Percentiles rank a stretch among this genome's conserved stretches.
Evolutionary conservation across 2,797 vertebrate genomes (phyloP).

Genomic region (Potorous gilbertii): DNA sequence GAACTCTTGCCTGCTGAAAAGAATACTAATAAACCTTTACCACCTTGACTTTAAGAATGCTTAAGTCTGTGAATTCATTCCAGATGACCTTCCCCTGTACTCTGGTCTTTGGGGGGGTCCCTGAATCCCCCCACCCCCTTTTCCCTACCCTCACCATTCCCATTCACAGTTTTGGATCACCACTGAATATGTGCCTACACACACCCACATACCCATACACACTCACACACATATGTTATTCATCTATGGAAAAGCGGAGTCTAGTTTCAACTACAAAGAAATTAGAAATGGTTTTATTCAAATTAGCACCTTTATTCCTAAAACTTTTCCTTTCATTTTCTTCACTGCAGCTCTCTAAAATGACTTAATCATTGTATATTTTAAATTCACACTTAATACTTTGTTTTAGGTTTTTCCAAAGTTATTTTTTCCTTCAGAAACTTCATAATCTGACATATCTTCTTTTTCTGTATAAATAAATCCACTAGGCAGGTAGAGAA

Average conservation of each 20-base stretch:
- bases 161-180: too few relatives aligned
- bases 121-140: too few relatives aligned
- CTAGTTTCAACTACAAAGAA: neutral
- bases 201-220: neutral
- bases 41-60: too few relatives aligned
- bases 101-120: too few relatives aligned
- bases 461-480: neutral
- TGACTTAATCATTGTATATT: slow-evolving; percentile 16
- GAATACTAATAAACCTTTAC: too few relatives aligned
- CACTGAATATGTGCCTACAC: neutral
- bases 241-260: neutral
- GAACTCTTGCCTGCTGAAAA: too few relatives aligned
- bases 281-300: neutral
- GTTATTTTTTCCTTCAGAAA: slow-evolving; percentile 19
- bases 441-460: neutral
- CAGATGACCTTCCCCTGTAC: too few relatives aligned
- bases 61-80: too few relatives aligned
- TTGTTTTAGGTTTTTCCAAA: slow-evolving; percentile 15
- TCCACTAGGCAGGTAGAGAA: neutral
- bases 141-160: too few relatives aligned
- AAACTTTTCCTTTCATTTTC: neutral
- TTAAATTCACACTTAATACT: neutral
- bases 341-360: neutral
- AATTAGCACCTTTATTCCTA: neutral
- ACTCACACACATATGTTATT: neutral